A percentile compares a stretch with the other conserved stretches of the same genome.
Conservation (phyloP, 2,113 vertebrate genomes). For the Pluvianellus socialis region DNA sequence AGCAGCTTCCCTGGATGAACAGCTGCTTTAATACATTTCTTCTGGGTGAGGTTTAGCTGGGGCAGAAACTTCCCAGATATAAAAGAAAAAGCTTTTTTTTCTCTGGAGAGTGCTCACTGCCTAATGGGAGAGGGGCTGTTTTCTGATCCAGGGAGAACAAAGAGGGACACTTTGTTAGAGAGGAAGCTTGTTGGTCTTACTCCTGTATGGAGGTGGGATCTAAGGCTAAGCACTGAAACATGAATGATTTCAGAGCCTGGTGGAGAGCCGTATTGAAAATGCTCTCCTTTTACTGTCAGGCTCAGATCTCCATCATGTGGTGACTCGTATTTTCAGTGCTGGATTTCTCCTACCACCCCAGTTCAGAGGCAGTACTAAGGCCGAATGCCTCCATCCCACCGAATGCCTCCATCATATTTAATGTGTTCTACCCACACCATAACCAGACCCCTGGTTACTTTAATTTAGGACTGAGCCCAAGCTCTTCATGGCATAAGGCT, state of each 20-base stretch:
- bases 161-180: not conserved
- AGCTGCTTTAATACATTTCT: not conserved
- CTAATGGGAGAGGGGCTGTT: not conserved
- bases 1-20: not conserved
- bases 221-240: not conserved
- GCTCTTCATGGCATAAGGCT: not conserved
- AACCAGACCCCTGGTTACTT: not conserved
- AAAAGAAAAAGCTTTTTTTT: not conserved
- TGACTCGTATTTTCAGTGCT: not conserved
- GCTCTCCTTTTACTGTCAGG: not conserved
- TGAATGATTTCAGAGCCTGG: not conserved
- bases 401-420: not conserved
- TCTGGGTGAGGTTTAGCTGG: not conserved
- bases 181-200: not conserved
- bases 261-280: not conserved
- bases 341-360: not conserved
- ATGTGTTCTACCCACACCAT: not conserved
- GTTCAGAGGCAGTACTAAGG: not conserved
- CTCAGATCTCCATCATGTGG: not conserved
- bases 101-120: not conserved
- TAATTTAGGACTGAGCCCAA: not conserved
- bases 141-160: not conserved
- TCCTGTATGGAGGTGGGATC: not conserved
- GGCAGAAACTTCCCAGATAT: not conserved
- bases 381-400: not conserved